A percentile compares a stretch with the other conserved stretches of the same genome.
These are phyloP conservation scores for Dicyrtoma fusca DNA, from an alignment of 2,888 invertebrate species.

Conservation along the genomic window DNA sequence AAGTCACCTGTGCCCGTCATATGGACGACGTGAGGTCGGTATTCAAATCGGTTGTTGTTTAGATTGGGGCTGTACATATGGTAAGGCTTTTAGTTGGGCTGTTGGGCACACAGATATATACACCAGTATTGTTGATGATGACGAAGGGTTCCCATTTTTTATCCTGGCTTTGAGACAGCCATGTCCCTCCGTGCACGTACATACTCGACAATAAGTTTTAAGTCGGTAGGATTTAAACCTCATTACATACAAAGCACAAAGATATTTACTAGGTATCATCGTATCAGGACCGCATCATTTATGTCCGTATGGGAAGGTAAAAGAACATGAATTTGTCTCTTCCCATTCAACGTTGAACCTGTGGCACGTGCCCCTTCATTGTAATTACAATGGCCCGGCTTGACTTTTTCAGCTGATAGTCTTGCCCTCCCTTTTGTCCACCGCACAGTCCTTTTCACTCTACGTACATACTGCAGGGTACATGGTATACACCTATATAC, in stretches of 20 bases:
- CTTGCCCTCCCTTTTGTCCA: conserved; percentile 31
- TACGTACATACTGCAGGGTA: not conserved
- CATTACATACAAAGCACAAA: conserved; percentile 14
- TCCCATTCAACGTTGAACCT: conserved; percentile 38
- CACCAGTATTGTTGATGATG: not conserved
- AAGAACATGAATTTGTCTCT: conserved; percentile 12
- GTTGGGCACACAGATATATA: not conserved
- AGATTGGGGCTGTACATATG: not conserved
- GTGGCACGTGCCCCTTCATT: conserved; percentile 39
- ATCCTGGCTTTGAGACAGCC: not conserved
- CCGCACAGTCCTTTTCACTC: not conserved
- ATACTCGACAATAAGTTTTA: not conserved
- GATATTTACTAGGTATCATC: conserved; percentile 16
- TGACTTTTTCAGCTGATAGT: conserved; percentile 33
- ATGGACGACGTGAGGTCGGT: conserved; percentile 34
- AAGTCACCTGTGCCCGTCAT: conserved; percentile 36
- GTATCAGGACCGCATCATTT: too few relatives aligned
- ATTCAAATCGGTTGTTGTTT: conserved; percentile 29
- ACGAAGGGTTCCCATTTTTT: conserved; percentile 25
- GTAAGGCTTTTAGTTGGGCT: not conserved
- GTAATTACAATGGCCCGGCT: conserved; percentile 25
- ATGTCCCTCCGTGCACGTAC: not conserved
- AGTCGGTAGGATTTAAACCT: conserved; percentile 29
- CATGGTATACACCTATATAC: not conserved
- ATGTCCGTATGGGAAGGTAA: too few relatives aligned